Conservation (phyloP, 1,140 invertebrate genomes). For the Macrotrachela quadricornifera region DNA sequence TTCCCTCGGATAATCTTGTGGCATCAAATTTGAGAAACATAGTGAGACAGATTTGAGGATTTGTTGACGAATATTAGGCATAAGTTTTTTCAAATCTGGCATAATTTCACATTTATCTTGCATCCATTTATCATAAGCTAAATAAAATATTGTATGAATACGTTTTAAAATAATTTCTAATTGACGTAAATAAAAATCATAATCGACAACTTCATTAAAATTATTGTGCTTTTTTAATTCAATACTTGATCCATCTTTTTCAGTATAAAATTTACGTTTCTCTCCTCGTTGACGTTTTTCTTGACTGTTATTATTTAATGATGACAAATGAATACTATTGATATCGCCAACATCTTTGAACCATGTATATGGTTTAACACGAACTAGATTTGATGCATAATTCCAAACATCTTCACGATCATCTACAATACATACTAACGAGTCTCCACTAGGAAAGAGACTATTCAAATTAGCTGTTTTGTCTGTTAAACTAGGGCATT, state of each 20-base stretch:
- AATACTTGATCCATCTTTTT: too few species aligned
- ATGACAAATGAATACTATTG: constrained; percentile 54
- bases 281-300: too few species aligned
- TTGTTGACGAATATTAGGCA: background rate
- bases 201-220: background rate
- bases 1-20: background rate
- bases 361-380: constrained; percentile 90
- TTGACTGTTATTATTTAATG: too few species aligned
- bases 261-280: too few species aligned
- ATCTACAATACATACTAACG: constrained; percentile 95
- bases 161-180: too few species aligned
- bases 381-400: constrained; percentile 73
- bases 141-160: too few species aligned
- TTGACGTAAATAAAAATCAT: too few species aligned
- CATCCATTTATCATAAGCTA: too few species aligned
- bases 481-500: constrained; percentile 79
- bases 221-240: too few species aligned
- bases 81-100: constrained; percentile 5
- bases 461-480: constrained; percentile 54
- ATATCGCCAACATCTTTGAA: constrained; percentile 94
- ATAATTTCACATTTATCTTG: background rate
- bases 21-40: constrained; percentile 1
- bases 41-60: background rate
- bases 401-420: constrained; percentile 98
- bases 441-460: constrained; percentile 75